Base-by-base conservation (phyloP, 2,888 invertebrate species). In the Schizaphis graminum region DNA sequence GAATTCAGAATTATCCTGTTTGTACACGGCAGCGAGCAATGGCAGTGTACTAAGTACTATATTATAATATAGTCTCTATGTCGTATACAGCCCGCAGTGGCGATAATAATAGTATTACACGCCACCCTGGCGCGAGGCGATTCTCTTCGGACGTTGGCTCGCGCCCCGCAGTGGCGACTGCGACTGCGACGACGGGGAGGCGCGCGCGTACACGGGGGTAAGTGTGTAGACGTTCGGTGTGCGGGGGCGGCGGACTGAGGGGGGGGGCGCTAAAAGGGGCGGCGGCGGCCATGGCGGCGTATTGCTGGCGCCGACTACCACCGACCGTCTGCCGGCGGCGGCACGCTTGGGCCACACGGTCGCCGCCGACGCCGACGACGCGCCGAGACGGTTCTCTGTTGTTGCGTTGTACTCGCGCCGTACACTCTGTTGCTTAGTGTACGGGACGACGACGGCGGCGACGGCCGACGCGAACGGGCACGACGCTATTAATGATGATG, bases 311-410 rank as follows among this genome's bases (percentile, higher is more conserved):
- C 95, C 96, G 96, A 95, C 97, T 97, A 95, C 96, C 96, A 95
- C 97, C 97, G 96, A 98, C 98, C 77, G 98, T 98, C 96, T 98
- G 98, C 98, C 96, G 97, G 97, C 56, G 96, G 97, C 10, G 98
- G 98, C 96, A 96, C 97, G 91, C 53, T 67, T 28, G 88, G 44
- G 84, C 91, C 91, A 44, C 53, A 53, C 91, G 53, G 91, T 98
- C 97, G 95, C 96, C 96, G 95, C 97, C 97, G 96, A 98, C 77
- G 98, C 97, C 96, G 98, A 96, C 97, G 97, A 94, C 98, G 98
- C 96, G 97, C 89, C 90, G 90, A 49, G 97, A 61, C 61, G 96
- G 97, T 7, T 61, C 57, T n/a, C 84, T 84, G 91, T 91, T 89
- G 92, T 88, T 61, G 89, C 93, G 84, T 77, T 93, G 56, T 56